These are phyloP conservation scores for Diplosoma virens DNA, from an alignment of 23 tunicate species.

Conservation along the genomic window DNA sequence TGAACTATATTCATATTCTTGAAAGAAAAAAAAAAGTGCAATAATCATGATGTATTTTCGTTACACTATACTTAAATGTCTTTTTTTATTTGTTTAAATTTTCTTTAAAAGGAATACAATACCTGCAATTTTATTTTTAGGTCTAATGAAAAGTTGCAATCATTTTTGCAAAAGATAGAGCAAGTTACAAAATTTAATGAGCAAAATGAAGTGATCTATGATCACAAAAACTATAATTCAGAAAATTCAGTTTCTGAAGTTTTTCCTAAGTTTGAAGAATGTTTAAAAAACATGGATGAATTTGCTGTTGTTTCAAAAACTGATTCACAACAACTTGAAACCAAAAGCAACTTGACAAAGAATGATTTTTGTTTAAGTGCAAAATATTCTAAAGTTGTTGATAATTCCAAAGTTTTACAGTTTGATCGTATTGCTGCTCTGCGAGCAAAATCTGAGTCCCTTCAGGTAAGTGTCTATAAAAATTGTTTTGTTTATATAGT, in stretches of 20 bases:
- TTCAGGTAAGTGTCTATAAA: too few species aligned
- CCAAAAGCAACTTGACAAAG: not conserved
- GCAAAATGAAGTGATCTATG: conserved; percentile 9
- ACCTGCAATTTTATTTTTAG: too few species aligned
- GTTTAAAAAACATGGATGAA: conserved; percentile 24
- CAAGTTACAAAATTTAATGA: conserved; percentile 35
- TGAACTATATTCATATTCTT: too few species aligned
- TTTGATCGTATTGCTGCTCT: conserved; percentile 58
- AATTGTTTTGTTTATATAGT: not conserved
- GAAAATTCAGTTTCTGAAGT: conserved; percentile 46
- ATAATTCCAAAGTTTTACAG: not conserved
- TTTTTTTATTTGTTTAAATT: too few species aligned
- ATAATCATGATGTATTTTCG: too few species aligned
- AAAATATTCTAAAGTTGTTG: not conserved
- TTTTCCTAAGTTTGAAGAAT: conserved; percentile 60
- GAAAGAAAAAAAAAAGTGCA: too few species aligned
- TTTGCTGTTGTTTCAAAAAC: not conserved
- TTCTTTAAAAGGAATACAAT: too few species aligned
- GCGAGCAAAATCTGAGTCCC: conserved; percentile 59
- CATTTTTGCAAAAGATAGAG: conserved; percentile 16
- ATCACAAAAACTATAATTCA: not conserved
- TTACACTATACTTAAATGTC: too few species aligned
- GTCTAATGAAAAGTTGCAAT: not conserved
- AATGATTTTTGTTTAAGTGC: not conserved
- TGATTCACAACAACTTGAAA: too few species aligned